Percentiles rank a stretch among this genome's conserved stretches.
phyloP scores from a whole-genome alignment of 1,140 invertebrate species.

The Hypothenemus hampei region DNA sequence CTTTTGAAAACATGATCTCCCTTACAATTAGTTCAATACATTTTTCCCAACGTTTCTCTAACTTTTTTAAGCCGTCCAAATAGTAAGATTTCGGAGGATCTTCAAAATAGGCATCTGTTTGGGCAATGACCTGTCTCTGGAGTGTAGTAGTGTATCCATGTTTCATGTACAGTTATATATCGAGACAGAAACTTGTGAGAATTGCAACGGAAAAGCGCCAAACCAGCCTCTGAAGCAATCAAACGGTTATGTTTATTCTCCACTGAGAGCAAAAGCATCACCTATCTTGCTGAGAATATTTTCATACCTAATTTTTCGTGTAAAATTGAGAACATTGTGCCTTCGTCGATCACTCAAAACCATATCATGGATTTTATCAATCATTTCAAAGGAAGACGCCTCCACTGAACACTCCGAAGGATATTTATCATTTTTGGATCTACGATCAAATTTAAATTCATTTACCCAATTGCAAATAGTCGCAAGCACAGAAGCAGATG shows the following conservation, averaged over 20 bases:
- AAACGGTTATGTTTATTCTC: not conserved
- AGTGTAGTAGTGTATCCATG: no score
- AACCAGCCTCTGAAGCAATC: no score
- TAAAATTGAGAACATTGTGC: not conserved
- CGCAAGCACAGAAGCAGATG: slow-evolving; percentile 11
- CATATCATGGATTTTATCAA: slow-evolving; percentile 30
- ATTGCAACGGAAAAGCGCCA: no score
- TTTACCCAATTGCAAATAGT: slow-evolving; percentile 30
- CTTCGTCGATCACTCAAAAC: slow-evolving; percentile 7
- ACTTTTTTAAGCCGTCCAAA: not conserved
- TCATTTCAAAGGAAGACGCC: slow-evolving; percentile 23
- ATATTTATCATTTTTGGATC: slow-evolving; percentile 30
- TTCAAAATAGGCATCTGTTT: no score
- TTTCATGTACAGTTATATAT: no score
- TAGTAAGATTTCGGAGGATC: not conserved
- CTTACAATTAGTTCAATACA: not conserved
- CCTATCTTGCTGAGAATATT: not conserved
- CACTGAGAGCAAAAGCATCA: not conserved
- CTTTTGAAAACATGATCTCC: not conserved
- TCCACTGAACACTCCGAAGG: slow-evolving; percentile 24
- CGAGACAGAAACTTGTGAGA: no score
- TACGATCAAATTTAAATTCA: slow-evolving; percentile 18
- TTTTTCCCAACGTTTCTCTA: not conserved
- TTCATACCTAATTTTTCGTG: not conserved
- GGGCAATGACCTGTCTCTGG: no score